Evolutionary conservation across 2,797 vertebrate species (phyloP).

Genomic region (Odontamblyopus lacepedii): DNA sequence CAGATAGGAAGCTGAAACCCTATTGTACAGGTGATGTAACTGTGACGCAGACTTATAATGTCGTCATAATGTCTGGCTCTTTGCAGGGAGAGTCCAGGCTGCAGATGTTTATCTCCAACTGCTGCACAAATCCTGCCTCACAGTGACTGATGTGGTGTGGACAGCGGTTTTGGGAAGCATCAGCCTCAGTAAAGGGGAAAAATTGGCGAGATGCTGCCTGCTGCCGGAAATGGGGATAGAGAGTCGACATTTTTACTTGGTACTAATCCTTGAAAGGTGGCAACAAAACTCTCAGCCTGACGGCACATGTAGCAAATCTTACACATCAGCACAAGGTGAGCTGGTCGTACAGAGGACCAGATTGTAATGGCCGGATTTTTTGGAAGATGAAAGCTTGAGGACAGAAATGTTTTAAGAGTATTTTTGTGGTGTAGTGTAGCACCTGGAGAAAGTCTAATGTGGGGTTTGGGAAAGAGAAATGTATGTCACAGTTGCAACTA

Average conservation of each 20-base stretch:
- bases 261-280: conserved; percentile 56
- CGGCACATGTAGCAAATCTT: conserved; percentile 43
- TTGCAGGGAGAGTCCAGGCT: conserved; percentile 10
- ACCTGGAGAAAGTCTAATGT: neutral
- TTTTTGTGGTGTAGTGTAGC: neutral
- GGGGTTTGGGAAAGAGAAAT: neutral
- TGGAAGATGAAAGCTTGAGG: conserved; percentile 5
- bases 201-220: conserved; percentile 40
- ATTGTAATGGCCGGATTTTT: conserved; percentile 15
- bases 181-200: conserved; percentile 38
- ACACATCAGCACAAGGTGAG: conserved; percentile 19
- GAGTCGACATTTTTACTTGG: conserved; percentile 42
- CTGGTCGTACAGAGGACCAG: conserved; percentile 24
- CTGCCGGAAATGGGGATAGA: conserved; percentile 31
- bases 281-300: conserved; percentile 32
- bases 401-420: neutral
- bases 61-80: neutral
- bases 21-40: neutral
- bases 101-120: conserved; percentile 28
- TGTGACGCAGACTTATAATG: neutral
- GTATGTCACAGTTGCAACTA: neutral
- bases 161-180: conserved; percentile 36
- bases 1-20: too few species aligned
- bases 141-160: conserved; percentile 55
- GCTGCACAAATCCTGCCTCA: conserved; percentile 47